These are phyloP conservation scores for Calephelis nemesis DNA, from an alignment of 1,140 invertebrate genomes.

Conservation along the genomic window DNA sequence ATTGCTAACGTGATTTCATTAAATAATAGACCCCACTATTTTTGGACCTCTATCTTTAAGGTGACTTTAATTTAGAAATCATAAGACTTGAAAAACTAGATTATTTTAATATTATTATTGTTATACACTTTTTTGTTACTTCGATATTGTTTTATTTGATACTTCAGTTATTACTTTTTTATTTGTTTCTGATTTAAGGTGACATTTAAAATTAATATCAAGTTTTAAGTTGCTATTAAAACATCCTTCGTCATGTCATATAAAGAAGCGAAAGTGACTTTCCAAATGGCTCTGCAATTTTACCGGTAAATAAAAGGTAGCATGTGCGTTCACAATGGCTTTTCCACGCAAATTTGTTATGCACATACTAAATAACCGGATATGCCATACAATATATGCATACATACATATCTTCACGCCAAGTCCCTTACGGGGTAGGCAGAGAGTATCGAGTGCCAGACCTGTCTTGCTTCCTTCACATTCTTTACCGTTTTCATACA, in stretches of 20 bases:
- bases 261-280: constrained; percentile 19
- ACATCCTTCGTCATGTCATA: constrained; percentile 10
- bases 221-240: not conserved
- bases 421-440: no score
- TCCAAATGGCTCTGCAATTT: constrained; percentile 5
- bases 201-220: not conserved
- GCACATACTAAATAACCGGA: not conserved
- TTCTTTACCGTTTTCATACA: no score
- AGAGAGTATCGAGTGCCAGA: no score
- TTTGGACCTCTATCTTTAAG: constrained; percentile 31
- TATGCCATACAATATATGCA: no score
- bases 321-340: not conserved
- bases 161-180: not conserved
- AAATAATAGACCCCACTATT: constrained; percentile 55
- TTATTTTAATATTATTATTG: not conserved
- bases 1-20: constrained; percentile 59
- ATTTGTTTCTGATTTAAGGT: constrained; percentile 3
- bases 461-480: no score
- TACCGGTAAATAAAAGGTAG: constrained; percentile 15
- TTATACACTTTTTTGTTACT: not conserved
- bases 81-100: constrained; percentile 16
- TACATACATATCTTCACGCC: no score
- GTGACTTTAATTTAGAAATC: constrained; percentile 18
- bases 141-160: not conserved
- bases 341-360: not conserved